phyloP scores from a whole-genome alignment of 1,140 invertebrate species.

The Scaptomyza pallida region DNA sequence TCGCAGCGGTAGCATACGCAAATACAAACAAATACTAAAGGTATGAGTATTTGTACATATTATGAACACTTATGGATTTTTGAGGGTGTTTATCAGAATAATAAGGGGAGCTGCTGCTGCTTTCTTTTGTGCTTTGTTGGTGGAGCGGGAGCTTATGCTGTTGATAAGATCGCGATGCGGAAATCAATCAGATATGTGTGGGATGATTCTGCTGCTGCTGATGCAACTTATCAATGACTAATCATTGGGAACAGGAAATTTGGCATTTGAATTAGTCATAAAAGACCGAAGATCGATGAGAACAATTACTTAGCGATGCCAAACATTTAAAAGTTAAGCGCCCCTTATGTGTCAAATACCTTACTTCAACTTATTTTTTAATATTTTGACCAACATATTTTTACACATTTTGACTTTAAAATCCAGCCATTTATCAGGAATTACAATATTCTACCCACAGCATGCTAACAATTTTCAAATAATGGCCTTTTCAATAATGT shows the following conservation, averaged over 20 bases:
- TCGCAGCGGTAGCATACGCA: constrained; percentile 5
- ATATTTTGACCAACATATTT: neutral
- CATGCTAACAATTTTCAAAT: constrained; percentile 12
- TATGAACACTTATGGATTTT: constrained; percentile 2
- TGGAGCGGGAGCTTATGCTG: neutral
- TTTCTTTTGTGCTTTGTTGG: constrained; percentile 52
- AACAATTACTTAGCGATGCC: neutral
- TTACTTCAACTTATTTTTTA: neutral
- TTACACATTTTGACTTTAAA: neutral
- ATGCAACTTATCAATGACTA: constrained; percentile 29
- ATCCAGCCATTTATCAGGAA: neutral
- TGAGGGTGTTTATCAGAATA: constrained; percentile 32
- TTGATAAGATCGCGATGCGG: constrained; percentile 43
- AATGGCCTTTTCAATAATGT: constrained; percentile 16
- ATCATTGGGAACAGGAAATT: constrained; percentile 17
- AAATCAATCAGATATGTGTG: constrained; percentile 46
- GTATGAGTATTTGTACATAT: constrained; percentile 11
- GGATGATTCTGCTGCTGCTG: neutral
- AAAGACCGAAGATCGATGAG: neutral
- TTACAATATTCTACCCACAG: constrained; percentile 5
- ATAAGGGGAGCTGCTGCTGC: constrained; percentile 37
- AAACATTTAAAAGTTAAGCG: too few relatives aligned
- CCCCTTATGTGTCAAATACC: too few relatives aligned
- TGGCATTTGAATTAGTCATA: constrained; percentile 7
- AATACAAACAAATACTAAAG: constrained; percentile 5